A percentile compares a stretch with the other conserved stretches of the same genome.
These are phyloP conservation scores for Drosophila quinaria DNA, from an alignment of 2,888 invertebrate species.

Conservation along the genomic window DNA sequence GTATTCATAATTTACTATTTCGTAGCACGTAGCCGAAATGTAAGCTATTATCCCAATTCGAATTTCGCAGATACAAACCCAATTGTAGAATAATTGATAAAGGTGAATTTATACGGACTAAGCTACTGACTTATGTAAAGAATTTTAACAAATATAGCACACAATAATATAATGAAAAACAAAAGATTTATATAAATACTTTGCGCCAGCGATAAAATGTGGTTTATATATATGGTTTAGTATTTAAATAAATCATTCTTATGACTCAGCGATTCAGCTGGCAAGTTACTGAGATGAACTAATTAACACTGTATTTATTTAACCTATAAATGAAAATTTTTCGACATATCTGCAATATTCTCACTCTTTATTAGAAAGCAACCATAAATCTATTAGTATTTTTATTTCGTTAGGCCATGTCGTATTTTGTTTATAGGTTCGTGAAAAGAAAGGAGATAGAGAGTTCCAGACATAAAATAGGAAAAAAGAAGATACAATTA, in stretches of 20 bases:
- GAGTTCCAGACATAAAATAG: too few species aligned
- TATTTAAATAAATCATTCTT: not conserved
- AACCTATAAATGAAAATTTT: too few species aligned
- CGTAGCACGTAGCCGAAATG: not conserved
- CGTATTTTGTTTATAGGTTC: too few species aligned
- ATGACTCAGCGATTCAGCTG: not conserved
- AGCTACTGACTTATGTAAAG: not conserved
- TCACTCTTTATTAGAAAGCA: too few species aligned
- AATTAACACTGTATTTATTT: too few species aligned
- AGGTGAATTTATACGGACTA: not conserved
- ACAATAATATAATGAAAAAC: not conserved
- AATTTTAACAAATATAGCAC: not conserved
- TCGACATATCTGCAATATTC: too few species aligned
- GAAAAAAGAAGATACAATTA: too few species aligned
- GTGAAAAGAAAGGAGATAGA: too few species aligned
- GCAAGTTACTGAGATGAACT: not conserved
- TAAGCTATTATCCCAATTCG: conserved; percentile 36
- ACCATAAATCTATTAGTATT: too few species aligned
- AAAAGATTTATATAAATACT: not conserved
- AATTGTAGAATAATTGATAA: conserved; percentile 2
- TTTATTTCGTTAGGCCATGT: too few species aligned
- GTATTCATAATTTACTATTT: not conserved
- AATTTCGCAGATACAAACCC: not conserved
- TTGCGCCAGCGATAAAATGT: not conserved
- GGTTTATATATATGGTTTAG: not conserved